Evolutionary conservation across 1,140 invertebrate genomes (phyloP), one percentile per base, ranked within the genome.

Genomic region (Zaprionus tsacasi): DNA sequence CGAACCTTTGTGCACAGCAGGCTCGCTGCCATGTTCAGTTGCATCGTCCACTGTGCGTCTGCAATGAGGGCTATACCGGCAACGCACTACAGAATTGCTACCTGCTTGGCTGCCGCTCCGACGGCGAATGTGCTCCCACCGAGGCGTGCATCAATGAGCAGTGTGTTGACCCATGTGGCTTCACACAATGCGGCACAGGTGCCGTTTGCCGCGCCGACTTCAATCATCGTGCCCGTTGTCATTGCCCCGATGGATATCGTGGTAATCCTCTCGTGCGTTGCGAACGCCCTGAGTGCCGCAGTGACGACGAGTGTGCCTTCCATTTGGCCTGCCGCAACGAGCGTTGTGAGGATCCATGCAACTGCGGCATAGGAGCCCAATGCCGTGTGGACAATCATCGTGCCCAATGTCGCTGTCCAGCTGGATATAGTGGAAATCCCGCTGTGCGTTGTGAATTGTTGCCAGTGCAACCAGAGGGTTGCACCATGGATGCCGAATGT

Each of bases 141-240:
- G 95, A 98, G 92, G 96, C 97, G 27, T 99, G 98, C 82, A 94
- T 98, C 63, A 96, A 98, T 73, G 94, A 95, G 45, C 95, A 97
- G 82, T 99, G 98, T 90, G 93, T 96, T 21, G 95, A 98, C 91
- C 95, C 97, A 0, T 98, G 97, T 80, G 91, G 94, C 3, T 95
- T 95, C 68, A 96, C 96, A 2, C 96, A 96, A 43, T 98, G 98
- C 86, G 97, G 97, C n/a, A 68, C 93, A 0, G 96, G 97, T 70
- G 97, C 97, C 13, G 93, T 96, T 27, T 98, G 97, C 76, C 94
- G 95, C 52, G 94, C 96, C 0, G 95, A 96, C 64, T 94, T 93
- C 6, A 95, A 95, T 71, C 97, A 98, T 85, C 94, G 94, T 70
- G 96, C 96, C 1, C 94, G 96, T 25, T 98, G 97, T 78, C 95